These are phyloP conservation scores for Turnix velox DNA, from an alignment of 2,113 vertebrate genomes.

Conservation along the genomic window DNA sequence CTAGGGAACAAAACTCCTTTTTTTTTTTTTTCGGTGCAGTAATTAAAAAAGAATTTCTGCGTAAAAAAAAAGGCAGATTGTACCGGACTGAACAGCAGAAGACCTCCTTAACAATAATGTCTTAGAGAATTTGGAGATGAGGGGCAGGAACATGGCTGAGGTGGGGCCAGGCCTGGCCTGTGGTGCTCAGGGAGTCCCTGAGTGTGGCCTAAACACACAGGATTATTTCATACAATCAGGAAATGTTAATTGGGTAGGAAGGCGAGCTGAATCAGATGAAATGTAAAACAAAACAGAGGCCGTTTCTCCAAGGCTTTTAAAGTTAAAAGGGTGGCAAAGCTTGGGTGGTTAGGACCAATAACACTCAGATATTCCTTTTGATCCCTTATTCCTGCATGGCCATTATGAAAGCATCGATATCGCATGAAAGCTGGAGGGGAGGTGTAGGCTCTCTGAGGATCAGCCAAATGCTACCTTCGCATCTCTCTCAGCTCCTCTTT, in stretches of 20 bases:
- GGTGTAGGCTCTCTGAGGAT: slow-evolving; percentile 3
- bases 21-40: background rate
- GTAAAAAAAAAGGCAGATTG: background rate
- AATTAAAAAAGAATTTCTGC: background rate
- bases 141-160: background rate
- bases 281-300: slow-evolving; percentile 46
- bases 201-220: background rate
- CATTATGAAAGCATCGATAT: slow-evolving; percentile 37
- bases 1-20: background rate
- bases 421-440: background rate
- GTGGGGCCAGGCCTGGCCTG: too few relatives aligned
- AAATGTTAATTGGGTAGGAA: slow-evolving; percentile 4
- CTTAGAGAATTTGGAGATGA: background rate
- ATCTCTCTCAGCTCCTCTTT: background rate
- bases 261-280: slow-evolving; percentile 16
- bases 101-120: background rate
- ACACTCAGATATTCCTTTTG: slow-evolving; percentile 46
- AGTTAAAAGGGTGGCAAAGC: slow-evolving; percentile 59
- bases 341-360: slow-evolving; percentile 45
- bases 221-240: background rate
- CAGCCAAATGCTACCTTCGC: background rate
- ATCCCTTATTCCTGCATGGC: slow-evolving; percentile 35
- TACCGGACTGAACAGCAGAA: background rate
- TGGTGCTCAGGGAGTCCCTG: background rate
- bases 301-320: slow-evolving; percentile 60